phyloP scores from a whole-genome alignment of 1,140 invertebrate species.

The Leptonema lineaticorne region DNA sequence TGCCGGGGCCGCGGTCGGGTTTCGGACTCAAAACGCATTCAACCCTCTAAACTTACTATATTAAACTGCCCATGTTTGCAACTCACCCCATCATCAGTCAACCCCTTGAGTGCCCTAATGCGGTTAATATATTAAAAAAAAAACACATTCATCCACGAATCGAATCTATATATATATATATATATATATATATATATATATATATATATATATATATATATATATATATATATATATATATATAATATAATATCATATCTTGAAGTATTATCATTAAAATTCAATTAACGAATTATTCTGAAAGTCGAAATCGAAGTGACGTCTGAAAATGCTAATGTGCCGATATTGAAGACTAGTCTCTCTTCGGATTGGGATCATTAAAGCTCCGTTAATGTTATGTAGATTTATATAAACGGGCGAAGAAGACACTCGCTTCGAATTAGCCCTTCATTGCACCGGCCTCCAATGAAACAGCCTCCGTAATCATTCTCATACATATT shows the following conservation, averaged over 20 bases:
- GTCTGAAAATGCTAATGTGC: neutral
- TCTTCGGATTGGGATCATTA: slow-evolving; percentile 2
- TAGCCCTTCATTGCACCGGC: slow-evolving; percentile 31
- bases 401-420: slow-evolving; percentile 21
- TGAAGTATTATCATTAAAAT: too few species aligned
- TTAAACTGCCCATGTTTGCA: slow-evolving; percentile 30
- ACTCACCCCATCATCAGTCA: neutral
- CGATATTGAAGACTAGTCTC: neutral
- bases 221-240: too few species aligned
- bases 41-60: slow-evolving; percentile 31
- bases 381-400: slow-evolving; percentile 25
- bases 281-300: too few species aligned
- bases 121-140: too few species aligned
- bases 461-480: slow-evolving; percentile 29
- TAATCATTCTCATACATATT: slow-evolving; percentile 43
- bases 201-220: too few species aligned
- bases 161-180: too few species aligned
- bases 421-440: slow-evolving; percentile 31
- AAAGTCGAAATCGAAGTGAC: too few species aligned
- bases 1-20: slow-evolving; percentile 10
- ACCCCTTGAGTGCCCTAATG: slow-evolving; percentile 5
- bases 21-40: neutral
- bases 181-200: too few species aligned
- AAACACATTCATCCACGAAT: too few species aligned
- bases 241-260: too few species aligned